These are phyloP conservation scores for Xestoiulus laeticollis DNA, from an alignment of 2,888 invertebrate species.

Conservation along the genomic window DNA sequence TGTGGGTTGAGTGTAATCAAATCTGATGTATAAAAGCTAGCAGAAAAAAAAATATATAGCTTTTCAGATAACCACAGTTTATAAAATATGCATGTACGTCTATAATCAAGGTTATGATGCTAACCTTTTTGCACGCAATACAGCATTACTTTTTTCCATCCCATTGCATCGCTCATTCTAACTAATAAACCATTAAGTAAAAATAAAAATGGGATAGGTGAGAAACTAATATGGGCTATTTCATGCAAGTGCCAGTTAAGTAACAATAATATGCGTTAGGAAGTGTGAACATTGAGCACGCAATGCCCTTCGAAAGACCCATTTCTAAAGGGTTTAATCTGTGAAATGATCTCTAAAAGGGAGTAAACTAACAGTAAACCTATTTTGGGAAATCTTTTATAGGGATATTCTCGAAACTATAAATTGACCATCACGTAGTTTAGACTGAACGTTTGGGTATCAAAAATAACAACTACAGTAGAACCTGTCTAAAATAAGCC, in stretches of 20 bases:
- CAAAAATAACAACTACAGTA: no score
- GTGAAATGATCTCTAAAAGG: no score
- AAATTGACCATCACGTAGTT: no score
- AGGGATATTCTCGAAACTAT: no score
- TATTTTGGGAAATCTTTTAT: no score
- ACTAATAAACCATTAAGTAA: background rate
- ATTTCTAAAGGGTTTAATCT: no score
- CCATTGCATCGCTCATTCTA: background rate
- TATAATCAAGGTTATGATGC: background rate
- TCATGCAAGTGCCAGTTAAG: background rate
- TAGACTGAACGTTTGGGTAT: no score
- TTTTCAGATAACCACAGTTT: slow-evolving; percentile 16
- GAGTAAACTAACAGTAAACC: no score
- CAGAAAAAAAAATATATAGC: background rate
- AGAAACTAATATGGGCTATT: background rate
- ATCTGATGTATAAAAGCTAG: background rate
- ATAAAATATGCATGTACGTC: slow-evolving; percentile 8
- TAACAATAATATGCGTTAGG: background rate
- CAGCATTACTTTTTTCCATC: background rate
- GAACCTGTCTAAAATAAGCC: no score
- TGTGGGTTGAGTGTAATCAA: background rate
- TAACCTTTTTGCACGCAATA: background rate
- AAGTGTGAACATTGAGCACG: background rate
- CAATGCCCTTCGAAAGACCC: background rate
- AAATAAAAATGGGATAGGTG: background rate